These are phyloP conservation scores for Melieria omissa DNA, from an alignment of 2,888 invertebrate genomes.

Conservation along the genomic window DNA sequence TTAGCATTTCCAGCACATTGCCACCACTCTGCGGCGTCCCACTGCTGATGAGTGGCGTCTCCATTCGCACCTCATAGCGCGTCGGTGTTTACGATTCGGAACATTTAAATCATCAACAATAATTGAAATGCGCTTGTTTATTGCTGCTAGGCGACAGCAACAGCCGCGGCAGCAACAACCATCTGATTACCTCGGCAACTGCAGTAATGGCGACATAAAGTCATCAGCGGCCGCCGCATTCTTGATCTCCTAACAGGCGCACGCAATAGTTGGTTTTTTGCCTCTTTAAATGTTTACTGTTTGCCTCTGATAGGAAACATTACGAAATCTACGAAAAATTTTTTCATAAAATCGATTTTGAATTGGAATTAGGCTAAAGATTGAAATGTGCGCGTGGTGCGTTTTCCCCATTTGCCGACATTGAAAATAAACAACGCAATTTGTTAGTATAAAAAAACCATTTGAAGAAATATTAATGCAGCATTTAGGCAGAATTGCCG, in stretches of 20 bases:
- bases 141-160: background rate
- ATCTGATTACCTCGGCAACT: too few relatives aligned
- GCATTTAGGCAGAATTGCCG: too few relatives aligned
- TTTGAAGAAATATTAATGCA: too few relatives aligned
- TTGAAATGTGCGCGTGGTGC: background rate
- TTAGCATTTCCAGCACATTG: too few relatives aligned
- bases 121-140: constrained; percentile 21
- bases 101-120: constrained; percentile 17
- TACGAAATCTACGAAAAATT: background rate
- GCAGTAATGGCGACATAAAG: too few relatives aligned
- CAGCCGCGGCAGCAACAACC: too few relatives aligned
- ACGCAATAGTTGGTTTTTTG: too few relatives aligned
- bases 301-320: too few relatives aligned
- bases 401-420: background rate
- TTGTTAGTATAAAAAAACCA: background rate
- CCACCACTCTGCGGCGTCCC: too few relatives aligned
- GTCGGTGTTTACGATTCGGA: constrained; percentile 1
- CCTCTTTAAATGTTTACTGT: too few relatives aligned
- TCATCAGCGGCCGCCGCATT: too few relatives aligned
- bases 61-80: constrained; percentile 23
- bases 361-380: background rate
- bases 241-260: too few relatives aligned
- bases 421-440: constrained; percentile 3
- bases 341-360: background rate
- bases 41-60: background rate